These are phyloP conservation scores for Euschistus heros DNA, from an alignment of 1,140 invertebrate species.

Conservation along the genomic window DNA sequence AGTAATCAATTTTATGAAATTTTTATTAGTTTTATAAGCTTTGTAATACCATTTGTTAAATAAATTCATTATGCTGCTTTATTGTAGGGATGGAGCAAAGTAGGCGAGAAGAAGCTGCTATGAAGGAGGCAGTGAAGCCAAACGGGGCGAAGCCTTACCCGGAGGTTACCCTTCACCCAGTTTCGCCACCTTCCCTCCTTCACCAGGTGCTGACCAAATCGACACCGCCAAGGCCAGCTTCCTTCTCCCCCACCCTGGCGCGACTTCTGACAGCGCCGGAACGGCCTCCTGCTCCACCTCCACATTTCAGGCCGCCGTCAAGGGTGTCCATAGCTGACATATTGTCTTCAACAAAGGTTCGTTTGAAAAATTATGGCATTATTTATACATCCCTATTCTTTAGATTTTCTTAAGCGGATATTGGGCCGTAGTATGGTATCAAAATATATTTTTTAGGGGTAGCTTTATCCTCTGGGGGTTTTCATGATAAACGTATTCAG, in stretches of 20 bases:
- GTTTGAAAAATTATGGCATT: slow-evolving; percentile 22
- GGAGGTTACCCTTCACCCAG: slow-evolving; percentile 63
- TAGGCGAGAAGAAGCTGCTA: neutral
- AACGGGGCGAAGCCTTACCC: slow-evolving; percentile 52
- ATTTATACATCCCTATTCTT: no score
- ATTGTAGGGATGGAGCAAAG: neutral
- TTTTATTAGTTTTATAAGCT: neutral
- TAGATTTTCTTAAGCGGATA: no score
- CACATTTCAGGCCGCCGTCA: slow-evolving; percentile 34
- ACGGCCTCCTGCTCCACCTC: slow-evolving; percentile 29
- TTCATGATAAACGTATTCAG: no score
- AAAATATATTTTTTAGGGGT: no score
- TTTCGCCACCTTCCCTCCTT: slow-evolving; percentile 55
- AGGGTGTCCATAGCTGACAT: slow-evolving; percentile 54
- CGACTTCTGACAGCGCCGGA: slow-evolving; percentile 61
- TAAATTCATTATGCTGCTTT: neutral
- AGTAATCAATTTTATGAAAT: no score
- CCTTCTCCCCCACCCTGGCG: slow-evolving; percentile 66
- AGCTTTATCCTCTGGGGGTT: no score
- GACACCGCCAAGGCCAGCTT: slow-evolving; percentile 34
- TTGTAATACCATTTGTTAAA: neutral
- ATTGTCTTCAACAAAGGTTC: slow-evolving; percentile 32
- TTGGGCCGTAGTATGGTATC: no score
- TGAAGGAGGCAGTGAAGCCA: slow-evolving; percentile 21
- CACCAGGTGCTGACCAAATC: slow-evolving; percentile 61